Evolutionary conservation across 2,113 vertebrate genomes (phyloP).

Genomic region (Plecturocebus donacophilus): DNA sequence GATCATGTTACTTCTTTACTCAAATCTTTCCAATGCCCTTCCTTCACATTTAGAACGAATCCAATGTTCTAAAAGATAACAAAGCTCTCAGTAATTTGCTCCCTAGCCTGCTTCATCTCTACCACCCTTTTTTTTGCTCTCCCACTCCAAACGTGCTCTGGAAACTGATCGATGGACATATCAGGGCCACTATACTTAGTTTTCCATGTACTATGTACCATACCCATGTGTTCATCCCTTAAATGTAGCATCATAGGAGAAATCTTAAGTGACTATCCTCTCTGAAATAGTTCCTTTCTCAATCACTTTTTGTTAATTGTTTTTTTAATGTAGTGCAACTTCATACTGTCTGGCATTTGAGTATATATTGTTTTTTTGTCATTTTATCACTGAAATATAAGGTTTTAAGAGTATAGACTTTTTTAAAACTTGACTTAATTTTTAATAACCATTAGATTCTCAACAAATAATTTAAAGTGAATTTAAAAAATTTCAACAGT

Average conservation of each 20-base stretch:
- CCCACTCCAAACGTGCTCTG: not conserved
- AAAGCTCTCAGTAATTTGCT: not conserved
- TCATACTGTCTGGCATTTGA: not conserved
- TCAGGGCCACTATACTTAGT: too few relatives aligned
- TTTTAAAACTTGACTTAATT: not conserved
- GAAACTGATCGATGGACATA: too few relatives aligned
- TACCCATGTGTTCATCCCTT: not conserved
- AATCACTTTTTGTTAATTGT: not conserved
- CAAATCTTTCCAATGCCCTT: not conserved
- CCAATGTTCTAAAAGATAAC: not conserved
- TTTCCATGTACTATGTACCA: not conserved
- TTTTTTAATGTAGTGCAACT: not conserved
- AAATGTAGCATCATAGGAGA: not conserved
- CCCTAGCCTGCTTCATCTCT: not conserved
- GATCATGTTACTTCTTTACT: not conserved
- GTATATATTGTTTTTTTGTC: not conserved
- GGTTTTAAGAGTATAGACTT: not conserved
- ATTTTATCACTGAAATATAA: conserved; percentile 3
- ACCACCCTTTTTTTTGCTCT: not conserved
- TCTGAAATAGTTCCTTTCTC: not conserved
- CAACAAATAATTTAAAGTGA: not conserved
- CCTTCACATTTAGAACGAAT: not conserved
- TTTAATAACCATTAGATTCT: not conserved
- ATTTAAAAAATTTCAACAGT: not conserved
- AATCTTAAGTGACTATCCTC: not conserved